phyloP scores from a whole-genome alignment of 2,797 vertebrate genomes.

The Mormyrops boulengeri region DNA sequence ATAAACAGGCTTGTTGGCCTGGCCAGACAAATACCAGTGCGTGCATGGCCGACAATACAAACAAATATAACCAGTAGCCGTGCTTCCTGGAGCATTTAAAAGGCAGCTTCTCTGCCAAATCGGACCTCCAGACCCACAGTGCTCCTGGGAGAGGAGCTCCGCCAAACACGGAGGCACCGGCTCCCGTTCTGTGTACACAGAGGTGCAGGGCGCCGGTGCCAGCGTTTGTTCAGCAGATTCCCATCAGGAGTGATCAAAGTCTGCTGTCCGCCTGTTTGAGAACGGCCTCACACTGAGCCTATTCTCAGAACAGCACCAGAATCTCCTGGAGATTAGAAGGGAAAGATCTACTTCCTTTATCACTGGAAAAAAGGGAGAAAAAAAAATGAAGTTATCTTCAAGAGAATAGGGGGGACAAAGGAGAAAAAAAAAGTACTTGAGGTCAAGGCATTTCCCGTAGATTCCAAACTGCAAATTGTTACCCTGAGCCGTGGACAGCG shows the following conservation, averaged over 20 bases:
- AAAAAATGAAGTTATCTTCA: not conserved
- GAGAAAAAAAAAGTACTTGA: not conserved
- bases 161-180: slow-evolving; percentile 28
- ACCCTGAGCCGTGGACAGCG: not conserved
- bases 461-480: not conserved
- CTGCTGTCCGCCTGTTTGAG: slow-evolving; percentile 52
- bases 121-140: too few species aligned
- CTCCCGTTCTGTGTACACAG: slow-evolving; percentile 66
- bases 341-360: not conserved
- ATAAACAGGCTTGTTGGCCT: not conserved
- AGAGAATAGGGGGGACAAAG: not conserved
- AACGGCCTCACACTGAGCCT: not conserved
- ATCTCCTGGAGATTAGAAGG: not conserved
- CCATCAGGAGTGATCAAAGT: slow-evolving; percentile 9
- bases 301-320: not conserved
- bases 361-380: not conserved
- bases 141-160: slow-evolving; percentile 43
- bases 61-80: not conserved
- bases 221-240: not conserved
- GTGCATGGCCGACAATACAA: not conserved
- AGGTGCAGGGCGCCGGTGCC: slow-evolving; percentile 42
- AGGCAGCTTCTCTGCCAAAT: not conserved
- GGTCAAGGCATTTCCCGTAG: not conserved
- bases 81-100: not conserved
- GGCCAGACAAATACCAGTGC: not conserved